Percentiles rank a stretch among this genome's conserved stretches.
phyloP scores from a whole-genome alignment of 2,797 vertebrate species.

The Parauchenoglanis punctatus region DNA sequence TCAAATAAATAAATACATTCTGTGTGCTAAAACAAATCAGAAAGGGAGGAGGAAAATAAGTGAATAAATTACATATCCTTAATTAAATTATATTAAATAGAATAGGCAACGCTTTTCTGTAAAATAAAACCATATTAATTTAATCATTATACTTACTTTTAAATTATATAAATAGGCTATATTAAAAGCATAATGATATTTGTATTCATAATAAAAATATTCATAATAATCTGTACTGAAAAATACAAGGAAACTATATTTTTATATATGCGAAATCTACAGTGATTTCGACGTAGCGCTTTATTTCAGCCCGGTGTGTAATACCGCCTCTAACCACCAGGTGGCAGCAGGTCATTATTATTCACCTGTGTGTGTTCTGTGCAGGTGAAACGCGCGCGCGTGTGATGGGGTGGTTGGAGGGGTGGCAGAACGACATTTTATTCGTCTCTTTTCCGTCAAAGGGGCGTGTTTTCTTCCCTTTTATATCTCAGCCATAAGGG shows the following conservation, averaged over 20 bases:
- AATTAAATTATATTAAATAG: neutral
- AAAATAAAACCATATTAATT: neutral
- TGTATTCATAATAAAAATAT: neutral
- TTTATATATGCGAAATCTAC: too few species aligned
- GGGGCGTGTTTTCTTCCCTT: neutral
- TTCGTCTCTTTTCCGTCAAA: neutral
- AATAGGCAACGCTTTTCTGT: neutral
- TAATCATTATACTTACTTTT: neutral
- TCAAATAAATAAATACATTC: neutral
- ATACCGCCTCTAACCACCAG: neutral
- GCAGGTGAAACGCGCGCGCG: neutral
- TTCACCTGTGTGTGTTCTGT: neutral
- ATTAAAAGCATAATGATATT: neutral
- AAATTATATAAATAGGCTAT: neutral
- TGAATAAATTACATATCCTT: neutral
- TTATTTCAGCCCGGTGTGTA: neutral
- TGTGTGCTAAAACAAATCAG: neutral
- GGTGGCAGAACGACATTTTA: neutral
- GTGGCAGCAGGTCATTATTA: neutral
- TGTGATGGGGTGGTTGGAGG: neutral
- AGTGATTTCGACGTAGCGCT: neutral
- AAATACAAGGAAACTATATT: too few species aligned
- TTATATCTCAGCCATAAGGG: neutral
- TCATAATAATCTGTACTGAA: too few species aligned
- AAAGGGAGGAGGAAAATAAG: neutral